phyloP scores from a whole-genome alignment of 2,113 vertebrate species.

The Tenebrosternarchus preto region DNA sequence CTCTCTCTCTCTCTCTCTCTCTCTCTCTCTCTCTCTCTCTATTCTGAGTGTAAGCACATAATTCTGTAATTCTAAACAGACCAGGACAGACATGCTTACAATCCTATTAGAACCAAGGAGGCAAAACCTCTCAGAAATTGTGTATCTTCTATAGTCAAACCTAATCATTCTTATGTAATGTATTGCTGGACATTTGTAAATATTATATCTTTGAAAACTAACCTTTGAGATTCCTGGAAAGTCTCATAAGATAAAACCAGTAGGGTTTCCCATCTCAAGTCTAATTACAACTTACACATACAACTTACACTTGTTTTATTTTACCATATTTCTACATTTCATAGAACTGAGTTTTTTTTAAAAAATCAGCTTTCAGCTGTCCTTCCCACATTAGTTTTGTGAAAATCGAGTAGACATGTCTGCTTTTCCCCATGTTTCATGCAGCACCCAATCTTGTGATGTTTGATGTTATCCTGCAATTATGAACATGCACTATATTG shows the following conservation, averaged over 20 bases:
- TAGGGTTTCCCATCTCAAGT: slow-evolving; percentile 9
- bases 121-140: not conserved
- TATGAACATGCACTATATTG: no score
- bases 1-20: not conserved
- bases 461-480: not conserved
- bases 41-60: slow-evolving; percentile 38
- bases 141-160: not conserved
- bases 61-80: slow-evolving; percentile 47
- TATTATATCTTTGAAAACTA: slow-evolving; percentile 11
- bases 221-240: slow-evolving; percentile 16
- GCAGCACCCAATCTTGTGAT: no score
- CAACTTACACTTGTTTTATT: not conserved
- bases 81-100: slow-evolving; percentile 12
- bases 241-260: not conserved
- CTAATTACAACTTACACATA: not conserved
- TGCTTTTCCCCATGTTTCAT: no score
- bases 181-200: slow-evolving; percentile 9
- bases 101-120: slow-evolving; percentile 23
- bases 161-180: slow-evolving; percentile 19
- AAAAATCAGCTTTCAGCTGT: no score
- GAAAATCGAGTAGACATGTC: no score
- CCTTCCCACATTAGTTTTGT: no score
- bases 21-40: slow-evolving; percentile 41
- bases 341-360: no score
- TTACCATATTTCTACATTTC: not conserved